phyloP scores from a whole-genome alignment of 2,113 vertebrate species.

The Ochotona curzoniae region DNA sequence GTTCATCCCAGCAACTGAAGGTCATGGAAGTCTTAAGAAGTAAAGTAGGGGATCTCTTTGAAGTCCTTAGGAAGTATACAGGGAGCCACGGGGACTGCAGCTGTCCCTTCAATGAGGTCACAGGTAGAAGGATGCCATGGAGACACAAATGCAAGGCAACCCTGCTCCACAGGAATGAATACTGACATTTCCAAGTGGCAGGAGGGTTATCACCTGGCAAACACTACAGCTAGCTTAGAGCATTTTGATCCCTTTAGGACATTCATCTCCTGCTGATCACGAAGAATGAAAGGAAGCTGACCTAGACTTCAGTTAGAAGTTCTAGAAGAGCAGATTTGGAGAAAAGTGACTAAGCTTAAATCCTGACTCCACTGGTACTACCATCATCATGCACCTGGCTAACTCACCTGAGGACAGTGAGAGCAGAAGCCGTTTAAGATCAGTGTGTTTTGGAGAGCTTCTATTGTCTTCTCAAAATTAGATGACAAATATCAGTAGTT shows the following conservation, averaged over 20 bases:
- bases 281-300: background rate
- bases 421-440: background rate
- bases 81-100: background rate
- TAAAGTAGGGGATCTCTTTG: background rate
- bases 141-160: background rate
- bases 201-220: background rate
- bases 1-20: background rate
- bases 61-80: background rate
- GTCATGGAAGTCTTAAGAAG: rapidly evolving
- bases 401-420: background rate
- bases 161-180: background rate
- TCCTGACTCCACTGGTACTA: background rate
- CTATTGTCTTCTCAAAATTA: background rate
- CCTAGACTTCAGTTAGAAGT: background rate
- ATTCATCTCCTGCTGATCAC: background rate
- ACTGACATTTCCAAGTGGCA: background rate
- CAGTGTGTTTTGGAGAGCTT: background rate
- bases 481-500: background rate
- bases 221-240: background rate
- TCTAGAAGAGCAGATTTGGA: background rate
- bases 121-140: background rate
- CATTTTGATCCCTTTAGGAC: background rate
- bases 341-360: background rate
- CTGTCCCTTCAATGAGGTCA: background rate
- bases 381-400: background rate